Evolutionary conservation across 30 jellyfish, hydroid and myxozoan species (phyloP).

Genomic region (Chrysaora quinquecirrha): DNA sequence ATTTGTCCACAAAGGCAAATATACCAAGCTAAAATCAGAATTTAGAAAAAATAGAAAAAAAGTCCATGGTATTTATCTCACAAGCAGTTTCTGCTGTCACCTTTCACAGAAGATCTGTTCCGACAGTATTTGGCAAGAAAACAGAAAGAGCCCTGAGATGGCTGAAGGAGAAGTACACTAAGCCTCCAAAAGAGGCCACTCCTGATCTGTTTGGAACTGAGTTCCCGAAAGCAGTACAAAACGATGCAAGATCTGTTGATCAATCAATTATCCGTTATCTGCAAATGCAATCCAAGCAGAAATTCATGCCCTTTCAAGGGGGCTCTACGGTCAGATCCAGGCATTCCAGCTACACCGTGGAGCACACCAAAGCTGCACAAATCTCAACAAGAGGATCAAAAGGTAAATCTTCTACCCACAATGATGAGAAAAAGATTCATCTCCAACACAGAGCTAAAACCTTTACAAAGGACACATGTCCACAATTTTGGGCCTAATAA

Average conservation of each 20-base stretch:
- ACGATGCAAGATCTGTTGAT: not conserved
- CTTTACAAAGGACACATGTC: conserved; percentile 1
- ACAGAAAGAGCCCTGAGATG: not conserved
- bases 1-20: not conserved
- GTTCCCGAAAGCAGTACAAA: not conserved
- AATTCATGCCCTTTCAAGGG: conserved; percentile 1
- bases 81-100: conserved; percentile 1
- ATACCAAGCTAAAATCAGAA: not conserved
- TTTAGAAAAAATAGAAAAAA: too few relatives aligned
- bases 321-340: conserved; percentile 5
- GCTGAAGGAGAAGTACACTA: not conserved
- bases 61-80: not conserved
- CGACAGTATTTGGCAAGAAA: not conserved
- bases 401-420: not conserved
- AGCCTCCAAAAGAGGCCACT: conserved; percentile 3
- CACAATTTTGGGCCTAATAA: conserved; percentile 1
- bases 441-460: not conserved
- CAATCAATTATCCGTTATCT: not conserved
- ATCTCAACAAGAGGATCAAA: not conserved
- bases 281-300: conserved; percentile 4
- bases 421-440: not conserved
- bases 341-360: conserved; percentile 1
- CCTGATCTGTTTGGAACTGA: not conserved
- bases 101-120: conserved; percentile 2
- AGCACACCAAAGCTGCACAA: conserved; percentile 1